phyloP scores from a whole-genome alignment of 2,888 invertebrate species.

The Ichneumoninae sp. region DNA sequence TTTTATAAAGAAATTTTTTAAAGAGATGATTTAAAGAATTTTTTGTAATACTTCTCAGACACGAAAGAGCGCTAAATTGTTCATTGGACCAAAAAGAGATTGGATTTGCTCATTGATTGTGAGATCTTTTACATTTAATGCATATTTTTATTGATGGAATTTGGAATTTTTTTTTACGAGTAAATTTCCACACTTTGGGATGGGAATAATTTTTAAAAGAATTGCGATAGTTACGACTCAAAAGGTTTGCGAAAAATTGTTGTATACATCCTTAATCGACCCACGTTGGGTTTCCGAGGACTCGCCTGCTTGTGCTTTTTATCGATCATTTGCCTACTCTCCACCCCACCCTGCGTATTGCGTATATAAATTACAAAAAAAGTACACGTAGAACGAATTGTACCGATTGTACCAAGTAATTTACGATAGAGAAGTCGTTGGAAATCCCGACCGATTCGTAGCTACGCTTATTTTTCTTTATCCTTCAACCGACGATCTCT shows the following conservation, averaged over 20 bases:
- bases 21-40: neutral
- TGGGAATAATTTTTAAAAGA: neutral
- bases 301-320: constrained; percentile 51
- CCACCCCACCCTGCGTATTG: constrained; percentile 34
- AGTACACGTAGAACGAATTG: constrained; percentile 23
- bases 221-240: neutral
- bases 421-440: constrained; percentile 66
- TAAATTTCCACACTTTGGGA: too few species aligned
- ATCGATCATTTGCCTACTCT: constrained; percentile 47
- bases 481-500: neutral
- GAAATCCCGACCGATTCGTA: constrained; percentile 52
- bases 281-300: constrained; percentile 27
- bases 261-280: constrained; percentile 18
- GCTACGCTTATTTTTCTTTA: constrained; percentile 35
- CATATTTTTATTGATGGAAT: too few species aligned
- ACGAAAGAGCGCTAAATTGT: too few species aligned
- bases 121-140: too few species aligned
- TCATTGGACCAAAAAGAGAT: too few species aligned
- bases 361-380: constrained; percentile 11
- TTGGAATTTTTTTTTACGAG: too few species aligned
- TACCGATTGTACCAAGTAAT: constrained; percentile 29
- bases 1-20: neutral
- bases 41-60: neutral
- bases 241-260: neutral
- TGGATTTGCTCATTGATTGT: too few species aligned